These are phyloP conservation scores for Lasiommata megera DNA, from an alignment of 2,888 invertebrate species.

Conservation along the genomic window DNA sequence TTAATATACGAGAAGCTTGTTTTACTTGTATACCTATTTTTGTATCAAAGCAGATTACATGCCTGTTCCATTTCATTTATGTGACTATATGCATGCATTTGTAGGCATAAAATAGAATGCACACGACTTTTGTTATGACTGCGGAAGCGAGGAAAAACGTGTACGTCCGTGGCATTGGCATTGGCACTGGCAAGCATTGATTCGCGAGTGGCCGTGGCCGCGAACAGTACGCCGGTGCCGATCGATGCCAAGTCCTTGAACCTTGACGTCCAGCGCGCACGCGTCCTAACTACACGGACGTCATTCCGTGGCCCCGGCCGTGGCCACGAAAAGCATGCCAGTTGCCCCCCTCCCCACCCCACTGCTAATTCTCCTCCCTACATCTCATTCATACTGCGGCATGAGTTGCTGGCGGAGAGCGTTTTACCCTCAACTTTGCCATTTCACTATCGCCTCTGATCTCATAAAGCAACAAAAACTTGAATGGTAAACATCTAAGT, in stretches of 20 bases:
- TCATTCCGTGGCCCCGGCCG: slow-evolving; percentile 69
- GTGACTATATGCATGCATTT: no score
- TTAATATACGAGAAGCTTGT: no score
- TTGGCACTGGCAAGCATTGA: slow-evolving; percentile 43
- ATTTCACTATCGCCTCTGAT: slow-evolving; percentile 65
- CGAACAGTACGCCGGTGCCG: slow-evolving; percentile 51
- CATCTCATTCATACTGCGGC: slow-evolving; percentile 54
- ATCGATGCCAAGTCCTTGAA: slow-evolving; percentile 76
- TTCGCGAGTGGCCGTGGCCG: slow-evolving; percentile 64
- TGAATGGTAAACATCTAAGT: slow-evolving; percentile 35
- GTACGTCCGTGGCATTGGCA: slow-evolving; percentile 56
- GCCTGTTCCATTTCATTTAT: no score
- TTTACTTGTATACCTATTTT: no score
- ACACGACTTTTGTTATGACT: slow-evolving; percentile 13
- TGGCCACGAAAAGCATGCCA: slow-evolving; percentile 66
- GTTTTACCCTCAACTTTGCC: slow-evolving; percentile 57
- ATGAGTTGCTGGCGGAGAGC: slow-evolving; percentile 42
- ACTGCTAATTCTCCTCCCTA: slow-evolving; percentile 21
- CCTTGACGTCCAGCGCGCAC: slow-evolving; percentile 54
- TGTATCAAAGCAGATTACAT: no score
- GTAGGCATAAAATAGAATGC: background rate
- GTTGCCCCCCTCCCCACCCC: slow-evolving; percentile 38
- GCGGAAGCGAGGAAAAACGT: slow-evolving; percentile 16
- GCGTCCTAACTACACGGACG: slow-evolving; percentile 63
- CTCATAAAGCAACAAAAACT: slow-evolving; percentile 59